Evolutionary conservation across 2,797 vertebrate genomes (phyloP).

Genomic region (Pelochelys cantorii): DNA sequence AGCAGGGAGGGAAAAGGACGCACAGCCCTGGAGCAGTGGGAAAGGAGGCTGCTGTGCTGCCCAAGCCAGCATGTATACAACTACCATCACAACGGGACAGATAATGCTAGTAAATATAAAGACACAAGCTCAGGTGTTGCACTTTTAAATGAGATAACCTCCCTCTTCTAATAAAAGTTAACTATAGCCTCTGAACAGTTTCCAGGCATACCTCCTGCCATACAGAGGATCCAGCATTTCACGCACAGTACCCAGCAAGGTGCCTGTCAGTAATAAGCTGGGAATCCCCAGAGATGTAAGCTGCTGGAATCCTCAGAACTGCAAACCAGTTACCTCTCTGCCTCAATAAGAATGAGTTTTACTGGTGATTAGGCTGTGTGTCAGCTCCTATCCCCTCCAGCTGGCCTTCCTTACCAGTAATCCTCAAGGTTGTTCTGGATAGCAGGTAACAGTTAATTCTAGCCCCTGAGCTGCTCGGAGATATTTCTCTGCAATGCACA

Average conservation of each 20-base stretch:
- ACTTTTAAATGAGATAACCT: background rate
- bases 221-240: background rate
- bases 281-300: background rate
- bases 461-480: background rate
- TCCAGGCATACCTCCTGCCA: too few relatives aligned
- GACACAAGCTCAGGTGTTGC: background rate
- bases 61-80: too few relatives aligned
- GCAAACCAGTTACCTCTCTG: background rate
- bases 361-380: background rate
- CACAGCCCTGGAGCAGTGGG: too few relatives aligned
- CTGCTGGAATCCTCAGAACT: background rate
- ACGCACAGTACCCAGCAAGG: background rate
- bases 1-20: too few relatives aligned
- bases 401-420: background rate
- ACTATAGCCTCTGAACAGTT: background rate
- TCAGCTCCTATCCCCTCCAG: background rate
- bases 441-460: background rate
- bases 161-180: background rate
- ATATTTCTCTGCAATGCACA: background rate
- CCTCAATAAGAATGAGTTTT: background rate
- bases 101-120: too few relatives aligned
- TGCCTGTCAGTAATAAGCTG: background rate
- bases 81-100: too few relatives aligned
- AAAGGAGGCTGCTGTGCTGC: too few relatives aligned
- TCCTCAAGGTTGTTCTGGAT: background rate